A percentile compares a stretch with the other conserved stretches of the same genome.
Conservation (phyloP, 2,113 vertebrate species). For the Poecile atricapillus region DNA sequence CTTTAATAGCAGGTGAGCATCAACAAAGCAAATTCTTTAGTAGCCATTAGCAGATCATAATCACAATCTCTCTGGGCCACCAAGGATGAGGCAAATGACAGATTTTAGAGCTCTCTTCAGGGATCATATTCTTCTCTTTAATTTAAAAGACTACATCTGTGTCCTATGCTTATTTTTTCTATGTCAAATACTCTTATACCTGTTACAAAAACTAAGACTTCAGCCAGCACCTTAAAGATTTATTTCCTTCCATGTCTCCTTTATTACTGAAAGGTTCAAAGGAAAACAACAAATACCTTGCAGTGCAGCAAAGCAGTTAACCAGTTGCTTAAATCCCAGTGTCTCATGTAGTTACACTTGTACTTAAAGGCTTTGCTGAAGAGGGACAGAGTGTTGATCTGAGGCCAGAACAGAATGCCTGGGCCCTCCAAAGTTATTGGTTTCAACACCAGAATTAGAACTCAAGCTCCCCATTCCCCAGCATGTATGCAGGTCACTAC, state of each 20-base stretch:
- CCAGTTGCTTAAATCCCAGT: background rate
- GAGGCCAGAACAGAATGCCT: background rate
- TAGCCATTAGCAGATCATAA: background rate
- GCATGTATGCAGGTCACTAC: background rate
- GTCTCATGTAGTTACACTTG: background rate
- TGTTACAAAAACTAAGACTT: background rate
- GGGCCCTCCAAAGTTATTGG: background rate
- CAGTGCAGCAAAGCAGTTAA: background rate
- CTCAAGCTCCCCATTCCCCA: background rate
- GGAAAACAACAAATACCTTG: background rate
- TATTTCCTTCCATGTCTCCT: background rate
- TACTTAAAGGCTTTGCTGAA: background rate
- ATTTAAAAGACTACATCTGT: background rate
- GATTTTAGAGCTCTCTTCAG: background rate
- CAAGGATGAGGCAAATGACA: background rate
- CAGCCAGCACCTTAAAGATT: background rate
- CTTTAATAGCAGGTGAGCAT: background rate
- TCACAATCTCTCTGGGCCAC: background rate
- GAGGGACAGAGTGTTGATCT: background rate
- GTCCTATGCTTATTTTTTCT: background rate
- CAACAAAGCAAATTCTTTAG: background rate
- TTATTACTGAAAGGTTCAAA: background rate
- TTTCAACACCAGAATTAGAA: background rate
- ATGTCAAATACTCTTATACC: background rate
- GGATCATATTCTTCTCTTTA: background rate